Base-by-base conservation (phyloP, 2,113 vertebrate genomes). In the Lophura nycthemera region DNA sequence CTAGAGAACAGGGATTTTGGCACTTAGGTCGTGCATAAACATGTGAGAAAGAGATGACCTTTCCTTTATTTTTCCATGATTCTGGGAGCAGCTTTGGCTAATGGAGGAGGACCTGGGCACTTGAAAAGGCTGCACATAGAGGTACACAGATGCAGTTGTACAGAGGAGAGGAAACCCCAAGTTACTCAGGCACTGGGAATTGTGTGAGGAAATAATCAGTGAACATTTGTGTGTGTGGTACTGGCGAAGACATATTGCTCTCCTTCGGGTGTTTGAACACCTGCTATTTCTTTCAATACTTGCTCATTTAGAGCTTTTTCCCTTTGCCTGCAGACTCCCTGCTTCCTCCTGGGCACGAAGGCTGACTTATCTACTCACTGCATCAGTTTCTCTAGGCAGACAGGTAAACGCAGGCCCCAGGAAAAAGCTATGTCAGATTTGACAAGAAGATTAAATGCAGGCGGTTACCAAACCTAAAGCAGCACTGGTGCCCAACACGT, bases 391-490 rank as follows among this genome's bases (percentile, higher is more conserved):
- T 91, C 24, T 48, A 66, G 48, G 56, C 5, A 0, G 61, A 77
- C 73, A 92, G 73, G 82, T 47, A 94, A 95, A 85, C 57, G 77
- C 1, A 11, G 30, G 61, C 52, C 59, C 7, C 21, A 52, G 73
- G 86, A 87, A 90, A 94, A 94, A 93, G 73, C 86, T 92, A 75
- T 95, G 80, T 81, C 93, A 93, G 88, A 70, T 94, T 86, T 90
- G 92, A 84, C 8, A 20, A 83, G 57, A 95, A 96, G 93, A 96
- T 88, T 88, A 90, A 88, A 86, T 17, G 43, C 52, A 83, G 83
- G 80, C 0, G 0, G n/a, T 60, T 66, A 77, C 64, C 19, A 47
- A 61, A 63, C 47, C 42, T 64, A 50, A 56, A 73, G 70, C 73
- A 67, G 61, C 6, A 7, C 34, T 1, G 0, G 34, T 50, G 65